Conservation (phyloP, 2,888 invertebrate genomes). For the Eilema sororculum region DNA sequence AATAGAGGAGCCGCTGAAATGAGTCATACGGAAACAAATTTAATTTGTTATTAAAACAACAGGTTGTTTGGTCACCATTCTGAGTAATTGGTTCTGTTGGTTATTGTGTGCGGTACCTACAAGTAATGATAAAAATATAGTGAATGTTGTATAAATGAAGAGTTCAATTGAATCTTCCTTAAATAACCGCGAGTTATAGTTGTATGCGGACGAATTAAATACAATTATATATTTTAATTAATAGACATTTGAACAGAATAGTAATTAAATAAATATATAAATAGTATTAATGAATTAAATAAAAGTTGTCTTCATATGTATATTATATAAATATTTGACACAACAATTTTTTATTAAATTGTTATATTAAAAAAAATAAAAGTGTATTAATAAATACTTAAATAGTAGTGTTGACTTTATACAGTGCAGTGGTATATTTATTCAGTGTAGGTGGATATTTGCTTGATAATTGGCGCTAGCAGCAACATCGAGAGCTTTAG, state of each 20-base stretch:
- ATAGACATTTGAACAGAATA: not conserved
- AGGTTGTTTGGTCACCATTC: slow-evolving; percentile 75
- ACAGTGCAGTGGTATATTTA: slow-evolving; percentile 21
- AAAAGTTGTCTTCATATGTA: too few species aligned
- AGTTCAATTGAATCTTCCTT: slow-evolving; percentile 44
- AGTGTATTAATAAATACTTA: not conserved
- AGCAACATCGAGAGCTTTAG: slow-evolving; percentile 33
- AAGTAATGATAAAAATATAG: slow-evolving; percentile 55
- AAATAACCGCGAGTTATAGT: slow-evolving; percentile 50
- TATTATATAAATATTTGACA: too few species aligned
- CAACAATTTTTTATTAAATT: too few species aligned
- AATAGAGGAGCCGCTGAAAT: slow-evolving; percentile 67
- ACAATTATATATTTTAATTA: slow-evolving; percentile 5
- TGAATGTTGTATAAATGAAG: slow-evolving; percentile 55
- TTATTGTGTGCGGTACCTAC: slow-evolving; percentile 70
- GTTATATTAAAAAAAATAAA: too few species aligned
- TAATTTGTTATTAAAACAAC: slow-evolving; percentile 65
- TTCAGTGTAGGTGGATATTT: slow-evolving; percentile 20
- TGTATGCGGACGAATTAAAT: slow-evolving; percentile 43
- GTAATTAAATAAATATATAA: not conserved
- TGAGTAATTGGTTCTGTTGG: slow-evolving; percentile 64
- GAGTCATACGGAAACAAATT: slow-evolving; percentile 73
- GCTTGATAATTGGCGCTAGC: slow-evolving; percentile 27
- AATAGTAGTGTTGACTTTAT: not conserved
- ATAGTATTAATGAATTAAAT: too few species aligned